Percentiles rank a stretch among this genome's conserved stretches.
Evolutionary conservation across 2,888 invertebrate species (phyloP).

Genomic region (Nomada flava): DNA sequence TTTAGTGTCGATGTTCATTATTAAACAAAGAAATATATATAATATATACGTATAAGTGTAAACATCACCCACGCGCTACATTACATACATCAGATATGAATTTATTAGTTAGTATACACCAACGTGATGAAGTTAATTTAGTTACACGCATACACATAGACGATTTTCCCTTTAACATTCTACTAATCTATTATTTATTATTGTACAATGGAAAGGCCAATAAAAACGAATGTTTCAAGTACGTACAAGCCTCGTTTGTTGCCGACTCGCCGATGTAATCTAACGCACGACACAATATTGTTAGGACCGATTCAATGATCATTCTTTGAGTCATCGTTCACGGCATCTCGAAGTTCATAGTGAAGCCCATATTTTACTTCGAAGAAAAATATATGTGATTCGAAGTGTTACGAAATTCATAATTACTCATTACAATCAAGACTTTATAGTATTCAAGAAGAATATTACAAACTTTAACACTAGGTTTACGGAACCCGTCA

Average conservation of each 20-base stretch:
- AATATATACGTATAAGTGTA: conserved; percentile 48
- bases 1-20: conserved; percentile 67
- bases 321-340: not conserved
- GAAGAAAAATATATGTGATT: not conserved
- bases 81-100: conserved; percentile 36
- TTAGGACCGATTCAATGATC: not conserved
- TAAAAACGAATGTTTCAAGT: conserved; percentile 79
- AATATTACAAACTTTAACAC: not conserved
- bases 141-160: conserved; percentile 54
- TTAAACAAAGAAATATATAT: conserved; percentile 43
- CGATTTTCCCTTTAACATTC: conserved; percentile 71
- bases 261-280: conserved; percentile 51
- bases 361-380: not conserved
- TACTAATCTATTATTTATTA: conserved; percentile 82
- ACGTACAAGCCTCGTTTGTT: conserved; percentile 75
- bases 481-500: too few relatives aligned
- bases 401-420: not conserved
- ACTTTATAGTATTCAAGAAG: not conserved
- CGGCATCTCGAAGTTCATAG: conserved; percentile 34
- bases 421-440: not conserved
- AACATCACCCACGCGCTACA: conserved; percentile 40
- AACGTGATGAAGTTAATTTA: conserved; percentile 45
- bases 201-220: conserved; percentile 81
- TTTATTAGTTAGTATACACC: conserved; percentile 37
- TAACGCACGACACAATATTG: not conserved